phyloP scores from a whole-genome alignment of 2,797 vertebrate species.

The Pseudopleuronectes americanus region DNA sequence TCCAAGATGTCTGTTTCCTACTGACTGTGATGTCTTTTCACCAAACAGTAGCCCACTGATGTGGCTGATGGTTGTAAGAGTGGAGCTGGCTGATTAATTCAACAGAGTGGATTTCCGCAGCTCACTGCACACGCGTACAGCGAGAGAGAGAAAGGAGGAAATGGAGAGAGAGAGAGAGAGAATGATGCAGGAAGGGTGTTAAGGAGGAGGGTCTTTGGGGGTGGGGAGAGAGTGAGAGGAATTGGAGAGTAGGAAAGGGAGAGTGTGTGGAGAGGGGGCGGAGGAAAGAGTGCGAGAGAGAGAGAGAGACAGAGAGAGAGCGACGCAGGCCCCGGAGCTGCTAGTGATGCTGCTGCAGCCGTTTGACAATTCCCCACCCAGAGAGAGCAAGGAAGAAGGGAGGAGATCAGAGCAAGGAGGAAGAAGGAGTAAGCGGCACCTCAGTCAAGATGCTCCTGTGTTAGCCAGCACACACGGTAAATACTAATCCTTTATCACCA shows the following conservation, averaged over 20 bases:
- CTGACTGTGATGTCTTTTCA: slow-evolving; percentile 46
- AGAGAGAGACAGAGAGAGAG: slow-evolving; percentile 48
- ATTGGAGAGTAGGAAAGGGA: slow-evolving; percentile 68
- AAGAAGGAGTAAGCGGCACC: slow-evolving; percentile 71
- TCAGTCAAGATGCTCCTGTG: slow-evolving; percentile 74
- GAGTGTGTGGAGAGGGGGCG: slow-evolving; percentile 62
- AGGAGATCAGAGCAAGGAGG: slow-evolving; percentile 72
- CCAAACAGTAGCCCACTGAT: slow-evolving; percentile 49
- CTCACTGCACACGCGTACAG: slow-evolving; percentile 65
- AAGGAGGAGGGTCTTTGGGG: slow-evolving; percentile 73
- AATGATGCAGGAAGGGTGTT: slow-evolving; percentile 74
- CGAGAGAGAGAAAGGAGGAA: slow-evolving; percentile 52
- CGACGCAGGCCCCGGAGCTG: slow-evolving; percentile 74
- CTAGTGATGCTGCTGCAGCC: slow-evolving; percentile 76
- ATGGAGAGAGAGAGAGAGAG: slow-evolving; percentile 41
- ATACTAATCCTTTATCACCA: slow-evolving; percentile 52
- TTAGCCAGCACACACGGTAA: slow-evolving; percentile 79
- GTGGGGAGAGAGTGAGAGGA: slow-evolving; percentile 68
- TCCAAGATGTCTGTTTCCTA: slow-evolving; percentile 49
- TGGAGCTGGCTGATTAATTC: slow-evolving; percentile 77
- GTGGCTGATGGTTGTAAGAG: slow-evolving; percentile 63
- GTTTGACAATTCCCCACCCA: slow-evolving; percentile 84
- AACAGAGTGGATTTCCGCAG: slow-evolving; percentile 79
- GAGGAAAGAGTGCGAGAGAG: slow-evolving; percentile 43
- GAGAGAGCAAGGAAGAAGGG: slow-evolving; percentile 73